phyloP scores from a whole-genome alignment of 1,140 invertebrate genomes.

The Coenobita brevimanus region DNA sequence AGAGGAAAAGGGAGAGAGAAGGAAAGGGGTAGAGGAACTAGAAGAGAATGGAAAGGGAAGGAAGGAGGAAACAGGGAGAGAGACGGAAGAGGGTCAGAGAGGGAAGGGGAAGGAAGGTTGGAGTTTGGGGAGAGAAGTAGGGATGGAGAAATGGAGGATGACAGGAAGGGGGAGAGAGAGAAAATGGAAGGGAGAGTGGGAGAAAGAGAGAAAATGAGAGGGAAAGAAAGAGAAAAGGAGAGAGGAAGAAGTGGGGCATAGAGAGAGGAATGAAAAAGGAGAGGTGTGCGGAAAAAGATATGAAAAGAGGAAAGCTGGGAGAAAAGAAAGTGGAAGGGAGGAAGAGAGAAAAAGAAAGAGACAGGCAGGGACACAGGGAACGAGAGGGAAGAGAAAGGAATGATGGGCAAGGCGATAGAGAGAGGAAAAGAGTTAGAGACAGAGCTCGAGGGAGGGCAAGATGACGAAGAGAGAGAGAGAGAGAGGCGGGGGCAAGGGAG shows the following conservation, averaged over 20 bases:
- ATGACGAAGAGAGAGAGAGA: conserved; percentile 46
- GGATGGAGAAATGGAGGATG: background rate
- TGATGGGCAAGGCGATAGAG: background rate
- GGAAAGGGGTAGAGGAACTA: background rate
- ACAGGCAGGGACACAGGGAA: conserved; percentile 8
- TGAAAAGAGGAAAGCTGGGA: background rate
- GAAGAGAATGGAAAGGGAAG: background rate
- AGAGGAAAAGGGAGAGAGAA: background rate
- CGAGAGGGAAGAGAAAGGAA: background rate
- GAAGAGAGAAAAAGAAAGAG: background rate
- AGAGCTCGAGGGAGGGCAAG: conserved; percentile 41
- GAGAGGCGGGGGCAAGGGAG: conserved; percentile 7
- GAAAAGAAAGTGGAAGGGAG: background rate
- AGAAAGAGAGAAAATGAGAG: too few species aligned
- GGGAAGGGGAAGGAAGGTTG: background rate
- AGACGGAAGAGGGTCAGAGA: background rate
- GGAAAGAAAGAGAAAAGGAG: background rate
- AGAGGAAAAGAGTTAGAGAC: background rate
- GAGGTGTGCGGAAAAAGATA: background rate
- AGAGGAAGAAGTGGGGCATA: background rate
- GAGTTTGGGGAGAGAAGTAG: background rate
- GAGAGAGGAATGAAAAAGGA: background rate
- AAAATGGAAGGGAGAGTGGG: background rate
- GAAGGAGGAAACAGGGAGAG: background rate
- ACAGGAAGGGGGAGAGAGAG: background rate